A percentile compares a stretch with the other conserved stretches of the same genome.
These are phyloP conservation scores for Cerceris ruficornis DNA, from an alignment of 2,888 invertebrate genomes.

Conservation along the genomic window DNA sequence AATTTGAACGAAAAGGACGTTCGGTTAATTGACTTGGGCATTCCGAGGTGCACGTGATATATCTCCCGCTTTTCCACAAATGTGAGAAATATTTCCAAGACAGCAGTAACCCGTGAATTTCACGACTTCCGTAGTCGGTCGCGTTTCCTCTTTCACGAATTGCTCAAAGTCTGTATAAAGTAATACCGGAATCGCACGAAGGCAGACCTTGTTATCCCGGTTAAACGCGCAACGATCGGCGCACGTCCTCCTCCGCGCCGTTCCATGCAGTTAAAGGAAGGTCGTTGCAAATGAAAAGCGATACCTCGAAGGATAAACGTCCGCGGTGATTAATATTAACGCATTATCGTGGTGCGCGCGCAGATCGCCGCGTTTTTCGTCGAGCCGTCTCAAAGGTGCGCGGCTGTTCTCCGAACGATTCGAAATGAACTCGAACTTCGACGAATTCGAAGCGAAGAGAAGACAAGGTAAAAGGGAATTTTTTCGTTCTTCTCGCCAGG, in stretches of 20 bases:
- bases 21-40: no score
- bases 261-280: slow-evolving; percentile 30
- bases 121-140: neutral
- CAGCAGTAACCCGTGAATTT: slow-evolving; percentile 2
- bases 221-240: slow-evolving; percentile 12
- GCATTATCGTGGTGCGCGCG: neutral
- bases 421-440: neutral
- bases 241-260: slow-evolving; percentile 8
- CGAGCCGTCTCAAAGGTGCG: no score
- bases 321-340: slow-evolving; percentile 27
- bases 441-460: no score
- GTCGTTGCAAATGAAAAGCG: slow-evolving; percentile 26
- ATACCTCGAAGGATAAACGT: slow-evolving; percentile 36
- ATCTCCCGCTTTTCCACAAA: no score
- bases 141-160: slow-evolving; percentile 21
- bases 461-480: no score
- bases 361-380: neutral
- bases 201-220: slow-evolving; percentile 26
- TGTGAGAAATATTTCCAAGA: no score
- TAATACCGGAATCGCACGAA: slow-evolving; percentile 49
- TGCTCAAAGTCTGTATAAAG: slow-evolving; percentile 34
- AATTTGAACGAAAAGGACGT: no score
- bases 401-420: no score
- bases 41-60: no score
- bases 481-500: no score